Percentiles rank a stretch among this genome's conserved stretches.
phyloP scores from a whole-genome alignment of 2,888 invertebrate species.

The Anarsia innoxiella region DNA sequence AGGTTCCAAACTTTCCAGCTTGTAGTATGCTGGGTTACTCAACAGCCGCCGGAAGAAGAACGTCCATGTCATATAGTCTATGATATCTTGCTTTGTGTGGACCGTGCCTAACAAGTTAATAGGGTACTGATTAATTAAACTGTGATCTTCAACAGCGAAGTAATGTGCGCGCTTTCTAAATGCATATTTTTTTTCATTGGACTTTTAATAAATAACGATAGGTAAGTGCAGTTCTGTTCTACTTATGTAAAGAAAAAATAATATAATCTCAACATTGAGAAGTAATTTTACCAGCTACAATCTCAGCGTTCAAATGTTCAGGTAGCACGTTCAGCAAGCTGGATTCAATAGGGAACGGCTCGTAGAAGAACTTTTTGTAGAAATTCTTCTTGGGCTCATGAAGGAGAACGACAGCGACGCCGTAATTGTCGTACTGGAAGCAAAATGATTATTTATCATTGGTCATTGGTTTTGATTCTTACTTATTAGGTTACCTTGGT shows the following conservation, averaged over 20 bases:
- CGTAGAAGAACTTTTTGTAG: slow-evolving; percentile 99
- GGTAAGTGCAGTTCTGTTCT: too few species aligned
- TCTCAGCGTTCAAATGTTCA: slow-evolving; percentile 98
- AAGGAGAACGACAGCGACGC: slow-evolving; percentile 89
- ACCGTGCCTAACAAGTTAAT: slow-evolving; percentile 92
- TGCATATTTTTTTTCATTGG: too few species aligned
- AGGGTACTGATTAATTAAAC: too few species aligned
- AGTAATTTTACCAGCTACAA: slow-evolving; percentile 79
- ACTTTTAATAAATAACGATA: too few species aligned
- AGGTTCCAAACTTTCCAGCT: slow-evolving; percentile 82
- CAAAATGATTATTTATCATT: too few species aligned
- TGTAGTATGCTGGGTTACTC: slow-evolving; percentile 94
- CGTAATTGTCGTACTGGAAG: slow-evolving; percentile 92
- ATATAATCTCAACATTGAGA: too few species aligned
- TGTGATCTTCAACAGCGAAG: too few species aligned
- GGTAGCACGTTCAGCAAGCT: slow-evolving; percentile 92
- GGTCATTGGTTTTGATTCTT: too few species aligned
- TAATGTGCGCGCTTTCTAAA: too few species aligned
- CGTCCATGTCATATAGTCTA: slow-evolving; percentile 99
- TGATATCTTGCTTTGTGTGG: slow-evolving; percentile 90
- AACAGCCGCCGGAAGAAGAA: slow-evolving; percentile 95
- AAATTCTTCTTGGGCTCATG: slow-evolving; percentile 99
- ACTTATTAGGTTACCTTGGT: too few species aligned
- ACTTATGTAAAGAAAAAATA: too few species aligned
- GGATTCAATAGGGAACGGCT: slow-evolving; percentile 99